Evolutionary conservation across 2,113 vertebrate genomes (phyloP).

Genomic region (Oryzias woworae): DNA sequence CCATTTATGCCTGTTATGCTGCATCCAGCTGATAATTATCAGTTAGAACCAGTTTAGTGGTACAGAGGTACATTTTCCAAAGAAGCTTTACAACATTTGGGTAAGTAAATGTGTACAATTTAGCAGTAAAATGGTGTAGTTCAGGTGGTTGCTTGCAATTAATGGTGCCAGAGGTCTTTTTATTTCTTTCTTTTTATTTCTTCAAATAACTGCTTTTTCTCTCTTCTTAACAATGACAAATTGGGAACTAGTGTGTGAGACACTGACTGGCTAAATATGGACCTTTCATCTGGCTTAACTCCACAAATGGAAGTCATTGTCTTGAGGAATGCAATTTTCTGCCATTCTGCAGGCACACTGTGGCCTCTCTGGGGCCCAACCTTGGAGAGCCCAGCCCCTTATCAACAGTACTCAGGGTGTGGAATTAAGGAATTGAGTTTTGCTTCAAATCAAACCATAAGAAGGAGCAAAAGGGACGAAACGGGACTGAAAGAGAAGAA

Average conservation of each 20-base stretch:
- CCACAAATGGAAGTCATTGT: slow-evolving; percentile 81
- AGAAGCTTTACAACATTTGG: too few relatives aligned
- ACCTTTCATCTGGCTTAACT: slow-evolving; percentile 76
- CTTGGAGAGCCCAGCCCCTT: slow-evolving; percentile 64
- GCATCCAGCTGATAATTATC: slow-evolving; percentile 42
- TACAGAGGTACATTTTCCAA: too few relatives aligned
- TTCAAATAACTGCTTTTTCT: slow-evolving; percentile 59
- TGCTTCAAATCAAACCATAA: slow-evolving; percentile 67
- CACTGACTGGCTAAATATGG: slow-evolving; percentile 62
- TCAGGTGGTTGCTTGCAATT: slow-evolving; percentile 51
- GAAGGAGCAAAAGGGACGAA: slow-evolving; percentile 24
- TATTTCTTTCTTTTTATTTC: slow-evolving; percentile 53
- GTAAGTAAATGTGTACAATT: not conserved
- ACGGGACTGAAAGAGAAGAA: slow-evolving; percentile 11
- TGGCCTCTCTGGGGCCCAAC: slow-evolving; percentile 65
- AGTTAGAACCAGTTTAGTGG: slow-evolving; percentile 36
- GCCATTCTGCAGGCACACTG: slow-evolving; percentile 59
- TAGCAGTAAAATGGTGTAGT: slow-evolving; percentile 22
- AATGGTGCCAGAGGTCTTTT: slow-evolving; percentile 52
- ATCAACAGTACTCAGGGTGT: slow-evolving; percentile 78
- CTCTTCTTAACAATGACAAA: slow-evolving; percentile 52
- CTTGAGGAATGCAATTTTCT: slow-evolving; percentile 78
- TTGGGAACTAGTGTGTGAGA: slow-evolving; percentile 51
- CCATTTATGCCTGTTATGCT: slow-evolving; percentile 45
- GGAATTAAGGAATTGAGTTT: slow-evolving; percentile 72